Conservation (phyloP, 2,797 vertebrate species). For the Sciurus carolinensis region DNA sequence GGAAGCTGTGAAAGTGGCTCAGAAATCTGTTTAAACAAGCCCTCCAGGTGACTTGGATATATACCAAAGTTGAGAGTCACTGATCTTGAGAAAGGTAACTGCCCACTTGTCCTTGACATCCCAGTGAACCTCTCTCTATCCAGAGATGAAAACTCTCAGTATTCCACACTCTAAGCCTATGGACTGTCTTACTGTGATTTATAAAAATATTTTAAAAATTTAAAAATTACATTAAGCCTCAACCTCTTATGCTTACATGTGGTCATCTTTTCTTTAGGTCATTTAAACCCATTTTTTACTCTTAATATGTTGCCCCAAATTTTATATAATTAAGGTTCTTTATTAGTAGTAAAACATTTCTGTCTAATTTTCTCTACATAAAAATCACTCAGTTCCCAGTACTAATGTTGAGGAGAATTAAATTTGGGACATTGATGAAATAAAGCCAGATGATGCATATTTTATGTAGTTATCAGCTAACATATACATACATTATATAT, state of each 20-base stretch:
- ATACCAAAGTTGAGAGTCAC: not conserved
- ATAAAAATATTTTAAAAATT: not conserved
- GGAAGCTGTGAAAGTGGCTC: not conserved
- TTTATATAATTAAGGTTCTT: constrained; percentile 49
- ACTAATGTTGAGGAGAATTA: constrained; percentile 6
- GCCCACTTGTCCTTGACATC: not conserved
- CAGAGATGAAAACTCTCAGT: not conserved
- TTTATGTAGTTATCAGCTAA: not conserved
- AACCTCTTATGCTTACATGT: constrained; percentile 28
- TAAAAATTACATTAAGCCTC: constrained; percentile 27
- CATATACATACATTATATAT: too few species aligned
- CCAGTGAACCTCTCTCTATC: not conserved
- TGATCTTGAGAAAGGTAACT: not conserved
- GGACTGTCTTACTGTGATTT: not conserved
- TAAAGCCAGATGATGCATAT: constrained; percentile 19
- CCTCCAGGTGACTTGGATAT: not conserved
- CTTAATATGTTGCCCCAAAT: constrained; percentile 41
- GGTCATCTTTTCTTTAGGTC: constrained; percentile 29
- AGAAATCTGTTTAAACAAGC: not conserved
- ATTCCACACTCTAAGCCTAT: not conserved
- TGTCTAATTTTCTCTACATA: constrained; percentile 29
- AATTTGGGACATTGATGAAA: constrained; percentile 12
- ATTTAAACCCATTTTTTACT: constrained; percentile 45
- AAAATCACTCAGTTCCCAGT: not conserved
- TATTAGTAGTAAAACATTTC: constrained; percentile 49